Conservation (phyloP, 1,140 invertebrate species). For the Protaetia brevitarsis region DNA sequence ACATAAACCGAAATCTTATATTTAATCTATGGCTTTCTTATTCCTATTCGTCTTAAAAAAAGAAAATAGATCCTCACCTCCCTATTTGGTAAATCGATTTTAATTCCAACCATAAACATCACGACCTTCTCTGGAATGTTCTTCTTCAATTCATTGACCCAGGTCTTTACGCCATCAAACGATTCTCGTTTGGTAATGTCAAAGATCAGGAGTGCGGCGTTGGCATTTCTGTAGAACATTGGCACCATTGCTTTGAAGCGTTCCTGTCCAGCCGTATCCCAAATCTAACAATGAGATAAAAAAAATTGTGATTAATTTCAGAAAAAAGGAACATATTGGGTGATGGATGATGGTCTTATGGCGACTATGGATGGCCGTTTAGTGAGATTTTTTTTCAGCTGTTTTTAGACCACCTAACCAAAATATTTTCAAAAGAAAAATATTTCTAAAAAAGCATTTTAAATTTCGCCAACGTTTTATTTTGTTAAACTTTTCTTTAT, state of each 20-base stretch:
- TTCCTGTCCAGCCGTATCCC: conserved; percentile 90
- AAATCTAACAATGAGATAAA: conserved; percentile 56
- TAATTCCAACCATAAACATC: conserved; percentile 80
- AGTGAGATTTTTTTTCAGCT: no score
- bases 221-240: conserved; percentile 90
- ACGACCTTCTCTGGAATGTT: conserved; percentile 75
- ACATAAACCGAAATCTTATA: conserved; percentile 23
- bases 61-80: neutral
- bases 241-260: conserved; percentile 84
- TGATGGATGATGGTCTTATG: neutral
- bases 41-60: neutral
- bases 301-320: neutral
- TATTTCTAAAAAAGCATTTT: no score
- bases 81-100: conserved; percentile 65
- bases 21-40: no score
- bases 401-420: no score
- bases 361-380: neutral
- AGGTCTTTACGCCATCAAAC: conserved; percentile 72
- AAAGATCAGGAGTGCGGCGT: conserved; percentile 83
- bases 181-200: conserved; percentile 74
- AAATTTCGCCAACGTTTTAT: no score
- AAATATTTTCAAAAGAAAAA: no score
- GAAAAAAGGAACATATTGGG: neutral
- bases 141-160: conserved; percentile 75
- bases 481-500: no score